Evolutionary conservation across 1,140 invertebrate genomes (phyloP).

Genomic region (Parasteatoda tepidariorum): DNA sequence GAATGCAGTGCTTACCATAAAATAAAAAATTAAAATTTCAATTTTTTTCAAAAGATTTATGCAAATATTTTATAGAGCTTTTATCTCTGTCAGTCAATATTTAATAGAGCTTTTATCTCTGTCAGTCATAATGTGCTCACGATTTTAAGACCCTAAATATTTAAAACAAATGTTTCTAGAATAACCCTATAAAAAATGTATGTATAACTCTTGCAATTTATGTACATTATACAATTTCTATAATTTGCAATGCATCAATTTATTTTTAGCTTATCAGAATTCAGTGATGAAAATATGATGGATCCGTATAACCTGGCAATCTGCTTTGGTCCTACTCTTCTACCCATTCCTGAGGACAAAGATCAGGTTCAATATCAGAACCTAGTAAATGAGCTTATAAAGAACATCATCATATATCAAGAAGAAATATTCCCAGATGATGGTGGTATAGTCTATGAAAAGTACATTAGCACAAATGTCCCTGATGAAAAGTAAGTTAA

Average conservation of each 20-base stretch:
- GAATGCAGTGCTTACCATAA: too few species aligned
- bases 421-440: slow-evolving; percentile 87
- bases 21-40: too few species aligned
- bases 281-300: slow-evolving; percentile 98
- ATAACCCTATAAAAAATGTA: background rate
- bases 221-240: background rate
- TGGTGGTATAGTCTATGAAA: slow-evolving; percentile 80
- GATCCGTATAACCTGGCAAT: slow-evolving; percentile 97
- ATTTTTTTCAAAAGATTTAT: too few species aligned
- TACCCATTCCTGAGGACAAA: slow-evolving; percentile 94
- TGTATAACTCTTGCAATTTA: background rate
- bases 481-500: slow-evolving; percentile 78
- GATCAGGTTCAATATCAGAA: slow-evolving; percentile 96
- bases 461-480: slow-evolving; percentile 79
- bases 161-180: background rate
- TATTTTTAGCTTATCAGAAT: slow-evolving; percentile 82
- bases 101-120: too few species aligned
- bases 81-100: too few species aligned
- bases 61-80: too few species aligned
- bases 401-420: slow-evolving; percentile 91
- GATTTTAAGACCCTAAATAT: too few species aligned
- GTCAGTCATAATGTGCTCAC: too few species aligned
- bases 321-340: slow-evolving; percentile 96
- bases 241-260: background rate
- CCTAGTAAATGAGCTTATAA: slow-evolving; percentile 93